Evolutionary conservation across 1,140 invertebrate genomes (phyloP), one percentile per base, ranked within the genome.

Genomic region (Brachionus angularis): DNA sequence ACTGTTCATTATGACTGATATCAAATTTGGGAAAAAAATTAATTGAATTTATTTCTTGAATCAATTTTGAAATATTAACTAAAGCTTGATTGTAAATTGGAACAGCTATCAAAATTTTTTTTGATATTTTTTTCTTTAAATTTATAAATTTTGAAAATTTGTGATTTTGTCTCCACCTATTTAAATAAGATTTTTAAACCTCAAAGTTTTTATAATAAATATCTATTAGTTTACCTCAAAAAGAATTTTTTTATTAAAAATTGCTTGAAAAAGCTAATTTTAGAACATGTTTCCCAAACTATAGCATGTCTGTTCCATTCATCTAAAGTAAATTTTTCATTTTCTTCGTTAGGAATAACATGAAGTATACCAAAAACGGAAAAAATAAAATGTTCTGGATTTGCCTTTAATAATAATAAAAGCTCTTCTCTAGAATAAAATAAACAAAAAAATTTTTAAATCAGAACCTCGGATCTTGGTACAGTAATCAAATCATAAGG

Each of bases 401-500:
- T 46, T 23, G 42, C 47, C 42, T 67, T 47, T n/a, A n/a, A n/a
- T n/a, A n/a, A n/a, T n/a, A n/a, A n/a, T n/a, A n/a, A n/a, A n/a
- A n/a, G n/a, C n/a, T n/a, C n/a, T n/a, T n/a, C n/a, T 34, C 7
- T 16, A 55, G 8, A 47, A 16, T 5, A n/a, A 47, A 47, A 47
- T 16, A 1, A 47, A 47, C n/a, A n/a, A n/a, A n/a, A n/a, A n/a
- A n/a, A n/a, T n/a, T n/a, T n/a, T n/a, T n/a, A n/a, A n/a, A n/a
- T n/a, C n/a, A n/a, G n/a, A n/a, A n/a, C n/a, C n/a, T n/a, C n/a
- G n/a, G n/a, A n/a, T n/a, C n/a, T n/a, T 1, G 62, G 62, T 34
- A 67, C 62, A 25, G 62, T 67, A 10, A 47, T 36, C n/a, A 67
- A n/a, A 67, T 67, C 62, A 29, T 67, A 67, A 2, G 62, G 62